These are phyloP conservation scores for Sebastiscus albofasciatus DNA, from an alignment of 2,797 vertebrate species.

Conservation along the genomic window DNA sequence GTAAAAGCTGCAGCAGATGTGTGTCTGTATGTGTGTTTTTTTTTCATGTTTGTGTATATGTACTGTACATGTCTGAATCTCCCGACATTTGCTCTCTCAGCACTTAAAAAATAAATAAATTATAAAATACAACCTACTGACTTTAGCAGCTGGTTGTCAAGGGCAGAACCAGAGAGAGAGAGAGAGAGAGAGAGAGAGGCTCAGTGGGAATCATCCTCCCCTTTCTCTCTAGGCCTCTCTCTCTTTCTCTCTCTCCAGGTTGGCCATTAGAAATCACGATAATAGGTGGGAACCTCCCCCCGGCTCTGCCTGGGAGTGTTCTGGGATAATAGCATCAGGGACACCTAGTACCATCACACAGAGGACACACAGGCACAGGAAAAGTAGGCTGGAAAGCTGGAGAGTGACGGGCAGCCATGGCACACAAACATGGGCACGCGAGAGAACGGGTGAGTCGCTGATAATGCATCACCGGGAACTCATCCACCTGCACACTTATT, in stretches of 20 bases:
- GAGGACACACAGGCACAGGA: conserved; percentile 69
- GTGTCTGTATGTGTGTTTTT: not conserved
- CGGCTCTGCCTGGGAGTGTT: conserved; percentile 79
- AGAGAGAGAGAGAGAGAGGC: conserved; percentile 10
- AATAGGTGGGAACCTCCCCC: conserved; percentile 79
- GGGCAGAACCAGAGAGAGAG: conserved; percentile 41
- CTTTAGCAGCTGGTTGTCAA: conserved; percentile 60
- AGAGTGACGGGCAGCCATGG: conserved; percentile 66
- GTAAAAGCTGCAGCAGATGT: conserved; percentile 32
- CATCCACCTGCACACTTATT: conserved; percentile 1
- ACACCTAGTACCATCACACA: conserved; percentile 77
- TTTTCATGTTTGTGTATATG: not conserved
- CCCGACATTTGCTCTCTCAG: conserved; percentile 11
- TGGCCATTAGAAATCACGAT: conserved; percentile 75
- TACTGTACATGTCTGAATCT: not conserved
- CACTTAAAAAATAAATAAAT: conserved; percentile 16
- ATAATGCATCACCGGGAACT: conserved; percentile 40
- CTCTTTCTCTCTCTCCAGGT: conserved; percentile 52
- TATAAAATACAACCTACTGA: conserved; percentile 33
- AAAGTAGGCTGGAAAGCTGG: conserved; percentile 59
- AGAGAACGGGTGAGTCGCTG: conserved; percentile 77
- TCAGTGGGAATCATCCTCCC: conserved; percentile 46
- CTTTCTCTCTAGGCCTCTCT: conserved; percentile 41
- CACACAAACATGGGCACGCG: conserved; percentile 73
- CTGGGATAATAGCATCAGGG: conserved; percentile 80